A percentile compares a stretch with the other conserved stretches of the same genome.
Evolutionary conservation across 2,888 invertebrate genomes (phyloP).

Genomic region (Barypeithes pellucidus): DNA sequence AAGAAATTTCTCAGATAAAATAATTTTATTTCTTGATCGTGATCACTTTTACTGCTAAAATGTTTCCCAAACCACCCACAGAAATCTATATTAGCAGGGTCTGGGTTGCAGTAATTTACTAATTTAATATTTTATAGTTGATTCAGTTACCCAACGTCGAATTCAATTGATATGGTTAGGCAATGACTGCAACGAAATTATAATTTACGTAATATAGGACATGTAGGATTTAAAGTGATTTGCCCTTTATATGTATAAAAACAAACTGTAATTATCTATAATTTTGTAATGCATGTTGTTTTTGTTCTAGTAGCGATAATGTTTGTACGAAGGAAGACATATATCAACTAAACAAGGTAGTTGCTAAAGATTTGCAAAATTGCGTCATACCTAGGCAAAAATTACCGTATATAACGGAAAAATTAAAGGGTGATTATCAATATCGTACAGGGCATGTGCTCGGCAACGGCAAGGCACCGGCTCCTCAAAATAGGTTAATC

Average conservation of each 20-base stretch:
- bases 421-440: too few species aligned
- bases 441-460: too few species aligned
- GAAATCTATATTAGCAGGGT: constrained; percentile 6
- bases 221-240: constrained; percentile 14
- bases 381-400: too few species aligned
- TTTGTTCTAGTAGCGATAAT: too few species aligned
- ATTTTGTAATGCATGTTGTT: too few species aligned
- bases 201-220: constrained; percentile 5
- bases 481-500: too few species aligned
- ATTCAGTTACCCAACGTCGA: constrained; percentile 11
- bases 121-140: constrained; percentile 1
- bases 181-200: constrained; percentile 11
- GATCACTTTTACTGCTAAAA: background rate
- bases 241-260: background rate
- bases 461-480: too few species aligned
- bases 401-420: too few species aligned
- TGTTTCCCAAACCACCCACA: background rate
- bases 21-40: background rate
- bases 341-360: too few species aligned
- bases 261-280: background rate
- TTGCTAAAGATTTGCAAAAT: too few species aligned
- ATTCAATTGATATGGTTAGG: constrained; percentile 7
- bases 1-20: background rate
- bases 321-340: too few species aligned
- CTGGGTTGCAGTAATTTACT: background rate